Evolutionary conservation across 2,113 vertebrate species (phyloP).

Genomic region (Brachirus orientalis): DNA sequence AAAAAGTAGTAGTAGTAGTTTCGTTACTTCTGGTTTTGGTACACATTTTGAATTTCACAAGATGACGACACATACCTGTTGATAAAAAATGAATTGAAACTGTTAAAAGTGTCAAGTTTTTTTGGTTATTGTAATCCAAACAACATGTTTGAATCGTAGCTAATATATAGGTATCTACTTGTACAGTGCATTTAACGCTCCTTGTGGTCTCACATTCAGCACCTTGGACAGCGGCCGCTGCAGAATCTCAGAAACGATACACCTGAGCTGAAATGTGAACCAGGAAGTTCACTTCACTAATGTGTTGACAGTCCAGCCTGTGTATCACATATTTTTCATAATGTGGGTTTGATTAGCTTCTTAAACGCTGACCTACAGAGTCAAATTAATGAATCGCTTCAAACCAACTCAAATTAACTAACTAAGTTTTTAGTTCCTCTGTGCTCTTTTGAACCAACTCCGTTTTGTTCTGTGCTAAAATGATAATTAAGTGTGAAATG

Average conservation of each 20-base stretch:
- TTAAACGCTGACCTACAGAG: too few relatives aligned
- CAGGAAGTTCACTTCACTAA: background rate
- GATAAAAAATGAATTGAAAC: too few relatives aligned
- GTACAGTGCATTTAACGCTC: background rate
- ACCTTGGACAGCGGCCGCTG: slow-evolving; percentile 48
- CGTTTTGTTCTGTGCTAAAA: background rate
- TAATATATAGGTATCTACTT: background rate
- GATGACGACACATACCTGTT: too few relatives aligned
- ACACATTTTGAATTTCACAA: too few relatives aligned
- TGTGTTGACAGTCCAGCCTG: background rate
- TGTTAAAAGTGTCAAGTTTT: too few relatives aligned
- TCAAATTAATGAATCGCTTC: background rate
- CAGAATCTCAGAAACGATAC: slow-evolving; percentile 1
- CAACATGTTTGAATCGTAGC: too few relatives aligned
- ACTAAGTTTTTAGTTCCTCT: background rate
- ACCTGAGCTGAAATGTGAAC: slow-evolving; percentile 10
- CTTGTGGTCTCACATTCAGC: slow-evolving; percentile 44
- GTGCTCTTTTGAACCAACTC: background rate
- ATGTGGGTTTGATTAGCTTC: too few relatives aligned
- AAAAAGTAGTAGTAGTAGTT: too few relatives aligned
- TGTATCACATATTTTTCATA: too few relatives aligned
- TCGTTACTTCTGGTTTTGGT: too few relatives aligned
- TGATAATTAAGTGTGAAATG: background rate
- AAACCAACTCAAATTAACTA: background rate
- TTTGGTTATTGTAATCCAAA: too few relatives aligned